Percentiles rank a stretch among this genome's conserved stretches.
These are phyloP conservation scores for Osedax frankpressi DNA, from an alignment of 2,888 invertebrate genomes.

Conservation along the genomic window DNA sequence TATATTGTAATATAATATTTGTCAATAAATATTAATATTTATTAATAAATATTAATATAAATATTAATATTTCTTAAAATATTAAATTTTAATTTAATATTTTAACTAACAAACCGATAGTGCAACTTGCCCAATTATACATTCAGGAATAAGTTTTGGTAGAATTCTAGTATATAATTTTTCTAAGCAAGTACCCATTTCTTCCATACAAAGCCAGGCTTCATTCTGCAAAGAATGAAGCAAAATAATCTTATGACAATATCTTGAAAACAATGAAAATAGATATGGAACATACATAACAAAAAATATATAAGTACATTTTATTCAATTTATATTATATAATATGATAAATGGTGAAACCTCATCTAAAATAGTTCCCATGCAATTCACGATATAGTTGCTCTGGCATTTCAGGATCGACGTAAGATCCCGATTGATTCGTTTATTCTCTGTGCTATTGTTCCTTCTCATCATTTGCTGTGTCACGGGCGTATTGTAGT, in stretches of 20 bases:
- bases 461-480: neutral
- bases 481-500: too few species aligned
- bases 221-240: slow-evolving; percentile 53
- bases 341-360: too few species aligned
- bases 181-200: slow-evolving; percentile 97
- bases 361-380: neutral
- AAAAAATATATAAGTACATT: neutral
- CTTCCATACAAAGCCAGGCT: slow-evolving; percentile 99
- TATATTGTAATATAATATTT: too few species aligned
- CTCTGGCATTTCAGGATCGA: neutral
- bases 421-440: neutral
- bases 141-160: slow-evolving; percentile 80
- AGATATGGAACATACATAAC: neutral
- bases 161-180: slow-evolving; percentile 64
- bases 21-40: too few species aligned
- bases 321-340: too few species aligned
- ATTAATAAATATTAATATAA: too few species aligned
- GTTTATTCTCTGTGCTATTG: neutral
- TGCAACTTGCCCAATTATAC: slow-evolving; percentile 88
- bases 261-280: neutral
- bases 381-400: neutral
- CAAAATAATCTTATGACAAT: neutral
- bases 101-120: slow-evolving; percentile 66
- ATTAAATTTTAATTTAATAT: too few species aligned
- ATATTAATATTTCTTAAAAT: too few species aligned